Evolutionary conservation across 2,888 invertebrate genomes (phyloP).

Genomic region (Fabriciana adippe): DNA sequence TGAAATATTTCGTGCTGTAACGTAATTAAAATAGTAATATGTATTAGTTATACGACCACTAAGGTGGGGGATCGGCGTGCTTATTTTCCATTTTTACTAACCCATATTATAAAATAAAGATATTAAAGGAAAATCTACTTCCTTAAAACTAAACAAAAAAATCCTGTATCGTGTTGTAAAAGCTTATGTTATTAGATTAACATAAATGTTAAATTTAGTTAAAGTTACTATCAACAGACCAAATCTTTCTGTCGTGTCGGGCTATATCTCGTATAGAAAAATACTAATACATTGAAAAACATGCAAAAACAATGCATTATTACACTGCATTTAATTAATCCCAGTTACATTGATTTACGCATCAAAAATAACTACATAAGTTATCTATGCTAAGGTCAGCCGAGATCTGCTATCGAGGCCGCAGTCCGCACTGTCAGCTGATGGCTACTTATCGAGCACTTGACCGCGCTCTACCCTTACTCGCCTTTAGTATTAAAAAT

Average conservation of each 20-base stretch:
- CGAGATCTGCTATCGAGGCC: conserved; percentile 23
- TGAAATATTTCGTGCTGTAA: conserved; percentile 19
- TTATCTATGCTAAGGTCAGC: conserved; percentile 32
- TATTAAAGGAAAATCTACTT: too few relatives aligned
- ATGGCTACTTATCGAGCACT: conserved; percentile 23
- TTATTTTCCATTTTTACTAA: too few relatives aligned
- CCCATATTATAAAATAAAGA: too few relatives aligned
- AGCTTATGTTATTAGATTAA: too few relatives aligned
- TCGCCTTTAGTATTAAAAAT: neutral
- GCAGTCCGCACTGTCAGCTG: conserved; percentile 19
- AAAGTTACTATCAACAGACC: too few relatives aligned
- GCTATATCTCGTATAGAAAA: too few relatives aligned
- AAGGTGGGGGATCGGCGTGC: neutral
- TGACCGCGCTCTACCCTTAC: conserved; percentile 20
- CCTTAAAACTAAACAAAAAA: too few relatives aligned
- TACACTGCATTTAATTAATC: neutral
- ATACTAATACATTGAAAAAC: too few relatives aligned
- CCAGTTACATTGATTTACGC: conserved; percentile 13
- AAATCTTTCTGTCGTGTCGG: too few relatives aligned
- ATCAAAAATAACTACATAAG: conserved; percentile 14
- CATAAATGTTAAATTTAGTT: too few relatives aligned
- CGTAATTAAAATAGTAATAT: conserved; percentile 10
- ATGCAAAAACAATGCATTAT: too few relatives aligned
- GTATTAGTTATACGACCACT: neutral
- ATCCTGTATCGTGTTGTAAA: too few relatives aligned